Base-by-base conservation (phyloP, 2,888 invertebrate genomes). In the Philhelius pedissequus region DNA sequence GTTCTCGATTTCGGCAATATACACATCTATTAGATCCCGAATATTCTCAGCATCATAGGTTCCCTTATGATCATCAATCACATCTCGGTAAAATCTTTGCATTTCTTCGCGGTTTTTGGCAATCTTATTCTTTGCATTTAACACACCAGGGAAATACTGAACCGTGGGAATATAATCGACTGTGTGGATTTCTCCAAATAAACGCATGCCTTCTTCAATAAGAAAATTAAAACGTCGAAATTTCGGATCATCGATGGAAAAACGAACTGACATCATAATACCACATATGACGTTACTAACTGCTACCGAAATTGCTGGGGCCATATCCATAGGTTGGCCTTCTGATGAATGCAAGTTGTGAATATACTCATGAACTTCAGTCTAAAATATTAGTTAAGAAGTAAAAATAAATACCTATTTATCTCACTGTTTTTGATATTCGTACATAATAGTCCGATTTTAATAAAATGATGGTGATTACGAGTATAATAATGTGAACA, bases 211-310 rank as follows among this genome's bases (percentile, higher is more conserved):
- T 92, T 98, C 97, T 89, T 97, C 97, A 88, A 97, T 97, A n/a
- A 97, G 93, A 86, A 93, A 92, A 93, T 96, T 97, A 88, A 97
- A 96, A 73, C 96, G 93, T 66, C 94, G 93, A 91, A 97, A 97
- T 68, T 95, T 93, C 5, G 92, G 92, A 90, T 97, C 97, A 66
- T 96, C 95, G 87, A 95, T 94, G 74, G 94, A 94, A 91, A 97
- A 98, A 48, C 97, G 93, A 4, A 96, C 95, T 35, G 96, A 96
- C 97, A 98, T 97, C 89, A 97, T 94, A 87, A 97, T 94, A 86
- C 96, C 96, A 91, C 97, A 97, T 87, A 98, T 97, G 4, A 98
- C 97, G 91, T 98, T 98, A 89, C 96, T 96, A 87, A 97, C 95
- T 32, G 96, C 95, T 87, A 97, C 94, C 45, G 96, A 95, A 66